Conservation (phyloP, 2,888 invertebrate species). For the Euzetes globulus region DNA sequence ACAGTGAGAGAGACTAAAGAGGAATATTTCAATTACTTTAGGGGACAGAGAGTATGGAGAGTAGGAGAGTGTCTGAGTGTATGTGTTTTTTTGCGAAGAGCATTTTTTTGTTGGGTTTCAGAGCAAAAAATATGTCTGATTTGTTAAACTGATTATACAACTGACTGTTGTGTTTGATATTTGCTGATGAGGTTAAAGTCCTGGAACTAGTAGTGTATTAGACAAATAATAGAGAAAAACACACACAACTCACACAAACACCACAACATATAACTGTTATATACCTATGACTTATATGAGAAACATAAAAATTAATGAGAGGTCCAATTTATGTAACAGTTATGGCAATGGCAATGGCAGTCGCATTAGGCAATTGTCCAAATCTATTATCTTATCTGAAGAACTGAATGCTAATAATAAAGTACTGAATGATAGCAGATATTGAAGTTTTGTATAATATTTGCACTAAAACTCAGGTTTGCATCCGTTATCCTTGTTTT, state of each 20-base stretch:
- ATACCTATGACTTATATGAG: neutral
- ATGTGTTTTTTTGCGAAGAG: neutral
- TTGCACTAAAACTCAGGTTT: slow-evolving; percentile 28
- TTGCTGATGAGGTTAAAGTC: slow-evolving; percentile 25
- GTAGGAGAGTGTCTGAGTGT: neutral
- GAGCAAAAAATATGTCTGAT: slow-evolving; percentile 21
- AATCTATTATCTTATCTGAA: slow-evolving; percentile 23
- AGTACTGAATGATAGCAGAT: neutral
- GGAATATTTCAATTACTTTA: neutral
- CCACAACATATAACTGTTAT: slow-evolving; percentile 1
- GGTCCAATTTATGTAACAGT: slow-evolving; percentile 26
- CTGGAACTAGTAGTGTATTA: slow-evolving; percentile 1
- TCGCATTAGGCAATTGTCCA: slow-evolving; percentile 13
- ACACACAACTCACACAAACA: neutral
- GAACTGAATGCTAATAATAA: slow-evolving; percentile 8
- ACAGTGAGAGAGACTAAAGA: neutral
- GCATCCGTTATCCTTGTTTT: slow-evolving; percentile 28
- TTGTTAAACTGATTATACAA: slow-evolving; percentile 18
- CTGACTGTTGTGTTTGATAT: neutral
- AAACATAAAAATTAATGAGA: slow-evolving; percentile 27
- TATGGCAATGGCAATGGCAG: slow-evolving; percentile 18
- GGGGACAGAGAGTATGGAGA: neutral
- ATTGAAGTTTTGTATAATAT: neutral
- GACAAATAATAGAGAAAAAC: slow-evolving; percentile 19
- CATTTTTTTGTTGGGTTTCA: neutral